Conservation (phyloP, 2,113 vertebrate species). For the Psilopogon haemacephalus region DNA sequence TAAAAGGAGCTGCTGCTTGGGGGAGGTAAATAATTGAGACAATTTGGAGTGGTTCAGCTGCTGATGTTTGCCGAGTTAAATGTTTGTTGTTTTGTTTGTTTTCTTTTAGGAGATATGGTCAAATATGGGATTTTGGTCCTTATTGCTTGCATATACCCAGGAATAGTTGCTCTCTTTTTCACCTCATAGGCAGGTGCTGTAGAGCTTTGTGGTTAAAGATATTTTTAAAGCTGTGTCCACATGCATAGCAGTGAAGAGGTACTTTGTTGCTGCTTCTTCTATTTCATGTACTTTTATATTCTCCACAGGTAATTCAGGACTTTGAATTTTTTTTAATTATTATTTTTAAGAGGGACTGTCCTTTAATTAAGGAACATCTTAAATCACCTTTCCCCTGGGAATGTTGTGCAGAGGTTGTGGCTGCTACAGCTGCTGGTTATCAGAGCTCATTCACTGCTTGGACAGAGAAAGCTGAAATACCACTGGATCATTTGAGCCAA, state of each 20-base stretch:
- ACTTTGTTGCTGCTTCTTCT: background rate
- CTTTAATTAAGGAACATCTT: conserved; percentile 57
- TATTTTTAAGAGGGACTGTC: background rate
- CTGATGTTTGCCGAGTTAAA: background rate
- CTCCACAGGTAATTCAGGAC: background rate
- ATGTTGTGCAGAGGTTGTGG: background rate
- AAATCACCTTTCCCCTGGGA: background rate
- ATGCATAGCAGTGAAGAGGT: background rate
- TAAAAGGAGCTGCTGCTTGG: background rate
- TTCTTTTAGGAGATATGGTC: background rate
- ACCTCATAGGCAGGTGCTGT: background rate
- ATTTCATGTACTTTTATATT: background rate
- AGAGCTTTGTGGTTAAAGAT: background rate
- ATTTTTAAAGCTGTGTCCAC: background rate
- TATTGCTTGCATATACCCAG: background rate
- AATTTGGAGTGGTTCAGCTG: conserved; percentile 4
- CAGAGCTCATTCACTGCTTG: conserved; percentile 33
- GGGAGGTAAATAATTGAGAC: conserved; percentile 21
- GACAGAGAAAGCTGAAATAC: conserved; percentile 47
- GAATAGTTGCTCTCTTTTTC: background rate
- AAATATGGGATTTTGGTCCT: background rate
- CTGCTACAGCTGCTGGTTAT: conserved; percentile 52
- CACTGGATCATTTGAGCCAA: conserved; percentile 39
- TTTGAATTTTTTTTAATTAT: background rate
- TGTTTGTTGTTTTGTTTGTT: background rate